Evolutionary conservation across 2,888 invertebrate species (phyloP), one percentile per base, ranked within the genome.

Genomic region (Tipula vernalis): DNA sequence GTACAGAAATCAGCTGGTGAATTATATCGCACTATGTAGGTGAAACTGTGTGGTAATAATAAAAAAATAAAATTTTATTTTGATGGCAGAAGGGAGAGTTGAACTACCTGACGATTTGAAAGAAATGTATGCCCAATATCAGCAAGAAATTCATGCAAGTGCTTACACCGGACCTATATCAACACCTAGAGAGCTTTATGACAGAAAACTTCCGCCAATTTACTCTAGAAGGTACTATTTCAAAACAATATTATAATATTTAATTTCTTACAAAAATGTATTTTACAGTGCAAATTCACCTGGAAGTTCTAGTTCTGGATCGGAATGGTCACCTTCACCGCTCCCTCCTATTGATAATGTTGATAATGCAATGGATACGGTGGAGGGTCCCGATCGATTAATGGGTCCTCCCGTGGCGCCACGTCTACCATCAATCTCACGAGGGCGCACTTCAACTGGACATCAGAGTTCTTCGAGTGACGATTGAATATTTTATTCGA

Each of bases 81-180:
- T n/a, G 13, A 36, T 0, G 15, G 94, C 12, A 86, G 96, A 96
- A 88, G 93, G 94, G 86, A 95, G 95, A 87, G 91, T 96, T 39
- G 93, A 93, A 86, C 92, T 96, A 83, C 95, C 96, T 0, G 93
- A 95, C 8, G 97, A 97, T 89, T 91, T 97, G 87, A 95, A 94
- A 88, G 96, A 97, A 89, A 91, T 97, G 28, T 97, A 97, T 90
- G 94, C 95, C 86, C 92, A 96, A 88, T 97, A 97, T 89, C 96
- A 97, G 90, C 96, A 96, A 90, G 97, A 97, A 92, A 96, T 97
- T 87, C 96, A 97, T 90, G 96, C 96, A 0, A 95, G 96, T 5
- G 95, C 96, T 0, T 95, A 95, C 89, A 94, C 94, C 0, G 95
- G 88, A 36, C 51, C 86, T n/a, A 36, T 87, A 8, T 71, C 87